Conservation (phyloP, 1,140 invertebrate species). For the Temnothorax nylanderi region DNA sequence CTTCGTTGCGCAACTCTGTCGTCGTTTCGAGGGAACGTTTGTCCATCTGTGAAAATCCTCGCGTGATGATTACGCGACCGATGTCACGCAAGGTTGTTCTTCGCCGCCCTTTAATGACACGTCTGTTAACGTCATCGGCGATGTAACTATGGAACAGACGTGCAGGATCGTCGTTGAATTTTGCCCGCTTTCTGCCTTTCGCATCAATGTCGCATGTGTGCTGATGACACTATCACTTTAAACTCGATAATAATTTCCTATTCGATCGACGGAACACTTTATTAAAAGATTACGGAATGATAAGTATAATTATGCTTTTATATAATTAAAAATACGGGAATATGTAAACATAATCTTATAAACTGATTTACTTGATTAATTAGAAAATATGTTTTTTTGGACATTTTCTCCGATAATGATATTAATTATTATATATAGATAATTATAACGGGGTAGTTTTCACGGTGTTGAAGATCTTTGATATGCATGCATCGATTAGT, state of each 20-base stretch:
- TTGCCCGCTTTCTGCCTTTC: conserved; percentile 4
- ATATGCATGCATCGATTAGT: background rate
- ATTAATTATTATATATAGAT: background rate
- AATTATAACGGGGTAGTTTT: background rate
- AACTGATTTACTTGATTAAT: background rate
- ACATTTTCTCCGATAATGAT: background rate
- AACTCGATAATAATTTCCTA: conserved; percentile 19
- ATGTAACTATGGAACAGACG: conserved; percentile 17
- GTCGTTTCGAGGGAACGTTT: background rate
- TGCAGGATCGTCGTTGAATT: conserved; percentile 25
- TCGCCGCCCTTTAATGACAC: conserved; percentile 43
- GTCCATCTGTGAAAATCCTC: conserved; percentile 57
- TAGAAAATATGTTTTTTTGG: background rate
- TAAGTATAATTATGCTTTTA: conserved; percentile 3
- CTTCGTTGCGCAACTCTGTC: background rate
- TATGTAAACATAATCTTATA: background rate
- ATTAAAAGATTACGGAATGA: conserved; percentile 13
- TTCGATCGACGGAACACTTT: conserved; percentile 15
- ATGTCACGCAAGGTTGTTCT: conserved; percentile 29
- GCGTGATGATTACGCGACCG: conserved; percentile 23
- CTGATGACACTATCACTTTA: conserved; percentile 7
- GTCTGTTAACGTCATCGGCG: conserved; percentile 47
- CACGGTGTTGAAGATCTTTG: background rate
- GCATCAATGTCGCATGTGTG: conserved; percentile 14
- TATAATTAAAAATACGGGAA: background rate